Base-by-base conservation (phyloP, 2,888 invertebrate genomes). In the Thereva nobilitata region DNA sequence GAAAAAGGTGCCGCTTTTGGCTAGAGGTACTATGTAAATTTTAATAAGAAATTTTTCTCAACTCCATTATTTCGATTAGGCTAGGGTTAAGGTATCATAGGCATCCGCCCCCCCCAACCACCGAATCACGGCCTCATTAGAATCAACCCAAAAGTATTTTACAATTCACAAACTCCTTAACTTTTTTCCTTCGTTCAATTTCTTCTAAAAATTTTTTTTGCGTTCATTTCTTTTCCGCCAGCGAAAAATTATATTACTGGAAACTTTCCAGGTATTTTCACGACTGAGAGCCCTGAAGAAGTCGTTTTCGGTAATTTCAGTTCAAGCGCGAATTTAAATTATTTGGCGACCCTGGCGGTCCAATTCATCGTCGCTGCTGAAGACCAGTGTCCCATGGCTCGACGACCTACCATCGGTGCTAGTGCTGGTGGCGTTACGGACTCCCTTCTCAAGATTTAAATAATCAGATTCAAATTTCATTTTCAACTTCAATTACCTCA, bases 401-500 rank as follows among this genome's bases (percentile, higher is more conserved):
- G n/a, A 34, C 5, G 50, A 10, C 23, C 49, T 9, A 23, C 4
- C 8, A 49, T 4, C 10, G 9, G 9, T 49, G n/a, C 34, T 40
- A n/a, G 35, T 34, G 23, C 23, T n/a, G 50, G 40, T 23, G 10
- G 40, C 42, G 23, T 23, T 23, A 23, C 23, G 23, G 23, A 23
- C 23, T 23, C 23, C 42, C 50, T 49, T 23, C 40, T 38, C 61
- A 41, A 61, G 49, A 61, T 61, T 61, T 61, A 61, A 49, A 54
- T 64, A 64, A 64, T 64, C 64, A 55, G 54, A 64, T 64, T 64
- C 47, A 54, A 64, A 64, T 64, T 64, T 55, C 54, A 64, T 64
- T 64, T 64, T 64, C 64, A 64, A 64, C 54, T 64, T 64, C 54
- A 64, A 64, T 64, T 55, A 64, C 55, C 54, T 64, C 55, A 64